Base-by-base conservation (phyloP, 2,113 vertebrate species). In the Zosterops borbonicus region DNA sequence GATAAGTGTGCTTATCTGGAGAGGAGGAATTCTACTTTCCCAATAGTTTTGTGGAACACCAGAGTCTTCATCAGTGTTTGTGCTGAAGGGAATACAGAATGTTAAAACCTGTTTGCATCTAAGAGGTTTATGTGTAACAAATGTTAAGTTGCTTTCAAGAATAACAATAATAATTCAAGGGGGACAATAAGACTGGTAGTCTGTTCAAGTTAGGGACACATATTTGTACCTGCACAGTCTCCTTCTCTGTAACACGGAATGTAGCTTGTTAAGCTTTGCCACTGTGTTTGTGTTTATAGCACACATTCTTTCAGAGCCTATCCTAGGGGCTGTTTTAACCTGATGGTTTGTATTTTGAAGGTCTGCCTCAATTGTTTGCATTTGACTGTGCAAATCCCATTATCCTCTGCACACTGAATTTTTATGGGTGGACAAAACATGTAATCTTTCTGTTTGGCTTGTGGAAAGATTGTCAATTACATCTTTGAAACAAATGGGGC, bases 191-290 rank as follows among this genome's bases (percentile, higher is more conserved):
- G 16, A 39, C 33, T 83, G 31, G 33, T 39, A 39, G 60, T 47
- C 60, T 74, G 20, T 83, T 24, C 28, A 53, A 29, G 9, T 64
- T 56, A 50, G 55, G 42, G 2, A 3, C 25, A 14, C 0, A 0
- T 23, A 11, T 55, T 55, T 74, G 41, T 76, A 76, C 39, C 35
- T 56, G 35, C 56, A 31, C 10, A 52, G 6, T 27, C 9, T 4
- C 64, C 39, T 80, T 53, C 27, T 55, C 24, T 65, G 4, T 58
- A 56, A 49, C 22, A 31, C 14, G 53, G 21, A 83, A 77, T 42
- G 21, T 35, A 23, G 35, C 55, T 50, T 71, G 50, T 80, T 80
- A 83, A 69, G 15, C 53, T 42, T 65, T 75, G 12, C 41, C 41
- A 20, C 22, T 59, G 4, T 70, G 63, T 55, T 39, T 29, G 18